Evolutionary conservation across 1,140 invertebrate species (phyloP), one percentile per base, ranked within the genome.

Genomic region (Aleiodes sp.): DNA sequence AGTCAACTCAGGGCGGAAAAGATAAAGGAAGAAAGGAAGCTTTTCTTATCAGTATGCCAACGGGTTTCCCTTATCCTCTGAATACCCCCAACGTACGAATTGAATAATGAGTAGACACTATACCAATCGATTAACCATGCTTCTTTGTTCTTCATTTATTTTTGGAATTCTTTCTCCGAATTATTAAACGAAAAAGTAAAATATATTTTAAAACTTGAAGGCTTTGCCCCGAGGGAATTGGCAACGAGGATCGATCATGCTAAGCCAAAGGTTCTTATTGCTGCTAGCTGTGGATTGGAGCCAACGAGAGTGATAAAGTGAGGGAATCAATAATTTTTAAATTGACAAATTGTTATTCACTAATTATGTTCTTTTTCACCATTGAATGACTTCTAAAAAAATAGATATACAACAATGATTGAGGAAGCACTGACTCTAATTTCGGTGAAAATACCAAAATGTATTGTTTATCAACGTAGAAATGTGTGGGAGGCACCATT

Each of bases 221-320:
- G 96, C 33, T 98, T 97, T 82, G 95, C 96, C 0, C 92, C 95
- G 0, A 90, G 92, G 59, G 96, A 98, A 84, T 84, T 98, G 2
- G 91, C 94, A 26, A 89, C 90, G 0, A 89, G 96, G 62, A 97
- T 98, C 65, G 90, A 94, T 73, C 96, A 98, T 78, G 93, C 94
- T 2, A 88, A 92, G 82, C 95, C 96, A 0, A 96, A 94, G 79
- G 89, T 97, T 2, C 91, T 98, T 29, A 92, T 98, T 24, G 92
- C 94, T 12, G 94, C 96, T 0, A 97, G 94, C 82, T 96, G 93
- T 81, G 96, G 96, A 3, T 87, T 98, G 3, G 96, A 98, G 82
- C 95, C 95, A 0, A 91, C 90, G 41, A 93, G 92, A 87, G 87
- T 95, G 43, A 90, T 98, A 26, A 91, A 90, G 92, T 94, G 33